These are phyloP conservation scores for Oryzias melastigma DNA, from an alignment of 2,113 vertebrate species.

Conservation along the genomic window DNA sequence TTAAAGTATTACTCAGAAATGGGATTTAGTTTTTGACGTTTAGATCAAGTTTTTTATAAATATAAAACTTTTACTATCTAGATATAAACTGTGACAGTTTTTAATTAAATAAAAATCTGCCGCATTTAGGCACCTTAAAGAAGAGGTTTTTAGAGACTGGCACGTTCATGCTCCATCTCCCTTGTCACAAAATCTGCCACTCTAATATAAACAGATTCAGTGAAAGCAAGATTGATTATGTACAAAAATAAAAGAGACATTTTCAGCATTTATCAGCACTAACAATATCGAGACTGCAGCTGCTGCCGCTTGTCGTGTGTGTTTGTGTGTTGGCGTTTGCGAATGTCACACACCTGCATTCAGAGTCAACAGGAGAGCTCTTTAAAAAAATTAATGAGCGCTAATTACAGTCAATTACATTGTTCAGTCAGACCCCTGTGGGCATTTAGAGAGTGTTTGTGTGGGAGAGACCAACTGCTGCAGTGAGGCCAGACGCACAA, in stretches of 20 bases:
- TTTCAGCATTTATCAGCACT: slow-evolving; percentile 34
- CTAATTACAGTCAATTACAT: slow-evolving; percentile 76
- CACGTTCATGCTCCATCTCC: not conserved
- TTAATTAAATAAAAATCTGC: too few relatives aligned
- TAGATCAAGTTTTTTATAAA: too few relatives aligned
- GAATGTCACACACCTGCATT: slow-evolving; percentile 61
- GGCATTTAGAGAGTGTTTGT: slow-evolving; percentile 11
- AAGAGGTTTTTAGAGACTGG: too few relatives aligned
- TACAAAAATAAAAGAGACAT: slow-evolving; percentile 4
- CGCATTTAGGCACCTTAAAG: too few relatives aligned
- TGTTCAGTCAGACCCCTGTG: slow-evolving; percentile 72
- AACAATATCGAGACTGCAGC: slow-evolving; percentile 24
- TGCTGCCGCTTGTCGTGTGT: slow-evolving; percentile 9
- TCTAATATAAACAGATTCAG: slow-evolving; percentile 3
- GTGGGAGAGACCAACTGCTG: not conserved
- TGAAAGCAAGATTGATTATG: not conserved
- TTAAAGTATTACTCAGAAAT: too few relatives aligned
- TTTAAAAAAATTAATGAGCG: slow-evolving; percentile 71
- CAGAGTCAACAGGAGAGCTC: slow-evolving; percentile 43
- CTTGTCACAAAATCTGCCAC: not conserved
- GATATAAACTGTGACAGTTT: too few relatives aligned
- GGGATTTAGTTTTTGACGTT: too few relatives aligned
- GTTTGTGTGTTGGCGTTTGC: slow-evolving; percentile 7
- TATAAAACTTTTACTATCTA: too few relatives aligned
- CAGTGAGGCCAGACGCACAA: too few relatives aligned